phyloP scores from a whole-genome alignment of 1,140 invertebrate species.

The Drosophila tristis region DNA sequence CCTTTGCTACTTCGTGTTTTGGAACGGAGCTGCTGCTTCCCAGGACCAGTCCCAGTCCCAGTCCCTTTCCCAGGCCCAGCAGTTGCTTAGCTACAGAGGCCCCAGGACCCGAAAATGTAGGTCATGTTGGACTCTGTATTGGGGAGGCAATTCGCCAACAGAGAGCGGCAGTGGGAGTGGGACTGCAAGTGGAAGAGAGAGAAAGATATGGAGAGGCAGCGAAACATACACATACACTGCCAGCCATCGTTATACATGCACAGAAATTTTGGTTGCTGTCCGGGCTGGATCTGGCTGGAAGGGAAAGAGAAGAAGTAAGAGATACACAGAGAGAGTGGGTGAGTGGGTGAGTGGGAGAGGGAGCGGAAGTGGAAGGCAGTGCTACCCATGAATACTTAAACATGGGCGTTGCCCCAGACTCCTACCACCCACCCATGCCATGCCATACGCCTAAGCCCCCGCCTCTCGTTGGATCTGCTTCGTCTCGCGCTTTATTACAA shows the following conservation, averaged over 20 bases:
- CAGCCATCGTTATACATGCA: slow-evolving; percentile 44
- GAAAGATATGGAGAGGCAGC: background rate
- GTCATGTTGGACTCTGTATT: slow-evolving; percentile 58
- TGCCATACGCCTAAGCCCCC: slow-evolving; percentile 2
- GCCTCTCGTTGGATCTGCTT: slow-evolving; percentile 20
- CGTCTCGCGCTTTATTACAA: slow-evolving; percentile 65
- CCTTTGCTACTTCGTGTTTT: slow-evolving; percentile 17
- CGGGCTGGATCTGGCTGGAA: background rate
- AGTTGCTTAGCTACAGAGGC: slow-evolving; percentile 68
- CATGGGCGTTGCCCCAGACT: slow-evolving; percentile 22
- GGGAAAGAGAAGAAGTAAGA: slow-evolving; percentile 17
- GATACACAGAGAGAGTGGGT: background rate
- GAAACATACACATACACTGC: slow-evolving; percentile 16
- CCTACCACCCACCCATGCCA: too few relatives aligned
- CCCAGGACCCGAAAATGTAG: slow-evolving; percentile 58
- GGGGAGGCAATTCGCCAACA: slow-evolving; percentile 7
- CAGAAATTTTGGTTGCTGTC: slow-evolving; percentile 30
- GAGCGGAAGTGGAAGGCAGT: slow-evolving; percentile 14
- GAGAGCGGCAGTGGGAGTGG: background rate
- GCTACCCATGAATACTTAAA: slow-evolving; percentile 45
- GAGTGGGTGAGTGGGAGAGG: background rate
- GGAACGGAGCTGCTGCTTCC: slow-evolving; percentile 15
- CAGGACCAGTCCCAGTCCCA: slow-evolving; percentile 19
- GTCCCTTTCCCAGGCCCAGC: slow-evolving; percentile 20
- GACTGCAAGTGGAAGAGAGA: background rate